phyloP scores from a whole-genome alignment of 2,888 invertebrate genomes.

The Keiferia lycopersicella region DNA sequence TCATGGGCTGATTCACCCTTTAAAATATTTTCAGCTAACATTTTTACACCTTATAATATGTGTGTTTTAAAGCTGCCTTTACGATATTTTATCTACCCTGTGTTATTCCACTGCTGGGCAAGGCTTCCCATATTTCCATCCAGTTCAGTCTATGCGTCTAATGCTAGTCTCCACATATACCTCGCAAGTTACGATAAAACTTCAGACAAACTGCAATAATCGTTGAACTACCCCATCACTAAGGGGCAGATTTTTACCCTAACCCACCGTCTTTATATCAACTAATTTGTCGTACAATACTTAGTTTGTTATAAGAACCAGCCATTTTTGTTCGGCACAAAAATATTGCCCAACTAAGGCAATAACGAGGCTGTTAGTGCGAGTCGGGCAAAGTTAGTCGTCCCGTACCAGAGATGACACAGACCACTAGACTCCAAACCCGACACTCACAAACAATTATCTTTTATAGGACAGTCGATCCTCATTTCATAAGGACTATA shows the following conservation, averaged over 20 bases:
- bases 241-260: conserved; percentile 6
- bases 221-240: background rate
- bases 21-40: too few relatives aligned
- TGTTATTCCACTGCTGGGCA: too few relatives aligned
- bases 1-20: too few relatives aligned
- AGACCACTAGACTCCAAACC: background rate
- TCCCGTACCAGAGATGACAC: background rate
- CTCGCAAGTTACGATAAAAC: too few relatives aligned
- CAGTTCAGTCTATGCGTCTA: too few relatives aligned
- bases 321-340: conserved; percentile 63
- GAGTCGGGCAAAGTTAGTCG: conserved; percentile 45
- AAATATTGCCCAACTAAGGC: conserved; percentile 77
- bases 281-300: conserved; percentile 56
- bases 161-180: too few relatives aligned
- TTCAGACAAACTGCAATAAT: background rate
- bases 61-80: too few relatives aligned
- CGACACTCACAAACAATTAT: conserved; percentile 39
- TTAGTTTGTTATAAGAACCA: conserved; percentile 66
- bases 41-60: too few relatives aligned
- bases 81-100: too few relatives aligned
- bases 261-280: conserved; percentile 26
- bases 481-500: conserved; percentile 38
- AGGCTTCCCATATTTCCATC: too few relatives aligned
- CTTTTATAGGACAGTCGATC: conserved; percentile 37
- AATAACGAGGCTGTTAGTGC: conserved; percentile 74